These are phyloP conservation scores for Sitta europaea DNA, from an alignment of 2,113 vertebrate species.

Conservation along the genomic window DNA sequence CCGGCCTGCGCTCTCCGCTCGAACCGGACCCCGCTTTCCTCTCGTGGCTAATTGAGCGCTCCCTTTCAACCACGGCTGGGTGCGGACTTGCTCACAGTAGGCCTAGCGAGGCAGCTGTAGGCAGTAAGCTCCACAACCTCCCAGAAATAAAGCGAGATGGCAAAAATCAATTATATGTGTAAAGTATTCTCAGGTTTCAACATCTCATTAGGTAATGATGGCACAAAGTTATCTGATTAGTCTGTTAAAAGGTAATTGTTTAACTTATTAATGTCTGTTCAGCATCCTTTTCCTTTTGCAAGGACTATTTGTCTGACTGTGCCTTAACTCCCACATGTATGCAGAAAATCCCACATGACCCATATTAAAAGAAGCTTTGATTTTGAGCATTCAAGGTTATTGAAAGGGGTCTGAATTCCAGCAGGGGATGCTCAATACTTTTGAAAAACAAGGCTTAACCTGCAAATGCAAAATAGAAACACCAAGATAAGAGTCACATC, in stretches of 20 bases:
- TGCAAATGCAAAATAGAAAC: background rate
- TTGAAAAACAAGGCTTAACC: background rate
- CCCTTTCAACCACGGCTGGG: background rate
- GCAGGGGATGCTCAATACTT: conserved; percentile 33
- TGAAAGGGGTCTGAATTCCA: background rate
- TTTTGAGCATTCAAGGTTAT: background rate
- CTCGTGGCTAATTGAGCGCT: background rate
- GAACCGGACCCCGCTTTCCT: background rate
- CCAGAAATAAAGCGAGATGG: background rate
- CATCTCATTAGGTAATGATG: background rate
- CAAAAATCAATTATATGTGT: background rate
- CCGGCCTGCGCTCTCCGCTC: background rate
- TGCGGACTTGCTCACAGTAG: rapidly evolving
- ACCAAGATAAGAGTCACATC: background rate
- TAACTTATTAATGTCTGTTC: background rate
- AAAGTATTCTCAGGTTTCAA: background rate
- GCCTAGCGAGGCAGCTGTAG: background rate
- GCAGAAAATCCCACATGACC: background rate
- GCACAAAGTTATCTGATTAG: background rate
- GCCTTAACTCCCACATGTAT: rapidly evolving
- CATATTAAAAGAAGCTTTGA: background rate
- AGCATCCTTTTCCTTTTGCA: background rate
- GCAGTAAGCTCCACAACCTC: rapidly evolving
- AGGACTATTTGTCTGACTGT: background rate
- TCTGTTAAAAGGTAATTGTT: background rate